Conservation (phyloP, 2,113 vertebrate species). For the Leptobrachium leishanense region DNA sequence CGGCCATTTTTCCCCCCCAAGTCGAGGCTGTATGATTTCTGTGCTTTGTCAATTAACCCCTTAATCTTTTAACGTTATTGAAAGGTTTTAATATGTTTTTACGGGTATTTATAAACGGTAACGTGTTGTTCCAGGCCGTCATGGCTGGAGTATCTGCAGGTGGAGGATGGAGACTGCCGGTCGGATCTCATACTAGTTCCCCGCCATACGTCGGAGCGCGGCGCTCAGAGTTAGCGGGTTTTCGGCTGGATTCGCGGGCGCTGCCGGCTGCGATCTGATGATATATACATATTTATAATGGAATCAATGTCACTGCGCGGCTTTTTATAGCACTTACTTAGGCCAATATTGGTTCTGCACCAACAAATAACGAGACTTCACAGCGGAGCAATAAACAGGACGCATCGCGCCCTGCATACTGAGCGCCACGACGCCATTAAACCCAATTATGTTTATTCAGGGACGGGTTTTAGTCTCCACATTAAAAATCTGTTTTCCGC, state of each 20-base stretch:
- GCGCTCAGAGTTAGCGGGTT: too few relatives aligned
- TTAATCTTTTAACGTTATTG: too few relatives aligned
- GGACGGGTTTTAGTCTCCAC: not conserved
- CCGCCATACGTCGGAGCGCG: too few relatives aligned
- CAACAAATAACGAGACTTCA: not conserved
- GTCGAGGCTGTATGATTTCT: too few relatives aligned
- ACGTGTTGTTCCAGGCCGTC: too few relatives aligned
- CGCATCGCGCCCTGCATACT: not conserved
- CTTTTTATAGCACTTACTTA: constrained; percentile 1
- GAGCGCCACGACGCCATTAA: constrained; percentile 19
- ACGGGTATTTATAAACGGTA: too few relatives aligned
- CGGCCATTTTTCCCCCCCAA: too few relatives aligned
- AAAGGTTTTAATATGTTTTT: too few relatives aligned
- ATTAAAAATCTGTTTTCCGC: not conserved
- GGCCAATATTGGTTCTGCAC: not conserved
- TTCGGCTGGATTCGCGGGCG: not conserved
- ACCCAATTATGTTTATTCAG: constrained; percentile 23
- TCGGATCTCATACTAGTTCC: too few relatives aligned
- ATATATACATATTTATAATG: not conserved
- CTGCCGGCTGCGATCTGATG: not conserved
- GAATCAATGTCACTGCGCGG: constrained; percentile 1
- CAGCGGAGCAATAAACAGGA: constrained; percentile 12
- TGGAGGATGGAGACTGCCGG: too few relatives aligned
- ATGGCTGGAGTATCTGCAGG: too few relatives aligned
- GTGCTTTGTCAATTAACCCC: too few relatives aligned